Evolutionary conservation across 2,888 invertebrate genomes (phyloP), one percentile per base, ranked within the genome.

Genomic region (Sabatieria punctata): DNA sequence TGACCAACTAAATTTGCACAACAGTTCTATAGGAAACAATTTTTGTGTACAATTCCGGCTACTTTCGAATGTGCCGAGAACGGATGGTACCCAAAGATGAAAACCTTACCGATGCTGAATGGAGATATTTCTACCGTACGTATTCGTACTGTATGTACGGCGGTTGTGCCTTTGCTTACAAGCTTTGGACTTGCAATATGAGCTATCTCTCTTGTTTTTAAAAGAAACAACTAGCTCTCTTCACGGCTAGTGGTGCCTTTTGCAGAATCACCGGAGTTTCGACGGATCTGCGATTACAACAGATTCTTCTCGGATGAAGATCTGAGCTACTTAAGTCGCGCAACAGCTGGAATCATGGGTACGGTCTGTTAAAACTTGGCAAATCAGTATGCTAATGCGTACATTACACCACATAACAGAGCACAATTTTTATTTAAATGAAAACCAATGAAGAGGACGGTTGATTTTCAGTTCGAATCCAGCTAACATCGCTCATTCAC

Each of bases 21-120:
- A 30, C 30, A 30, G 26, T 49, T 43, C 41, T 49, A 45, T 39
- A 59, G 60, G 60, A 60, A 36, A 50, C 52, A 3, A 56, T 55
- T 15, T 61, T 59, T 52, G 48, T 53, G 40, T 61, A 58, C 48
- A 57, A 59, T 45, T 55, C 55, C 48, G 61, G 61, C 22, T 61
- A 61, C 45, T 60, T 61, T 48, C 54, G 57, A 53, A 52, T 60
- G 27, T 61, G 61, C 48, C 55, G 61, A n/a, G 6, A 6, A 6
- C 19, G 37, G 6, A 6, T n/a, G 6, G 18, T 37, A 11, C 30
- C 30, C 15, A 8, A 8, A 11, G 18, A 37, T 6, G 19, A 11
- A 37, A 18, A 4, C 6, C 19, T 37, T 11, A n/a, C 37, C n/a
- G 18, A 6, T 6, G 37, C 8, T 11, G 37, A 37, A 11, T 6